Evolutionary conservation across 2,888 invertebrate genomes (phyloP), one percentile per base, ranked within the genome.

Genomic region (Pollenia amentaria): DNA sequence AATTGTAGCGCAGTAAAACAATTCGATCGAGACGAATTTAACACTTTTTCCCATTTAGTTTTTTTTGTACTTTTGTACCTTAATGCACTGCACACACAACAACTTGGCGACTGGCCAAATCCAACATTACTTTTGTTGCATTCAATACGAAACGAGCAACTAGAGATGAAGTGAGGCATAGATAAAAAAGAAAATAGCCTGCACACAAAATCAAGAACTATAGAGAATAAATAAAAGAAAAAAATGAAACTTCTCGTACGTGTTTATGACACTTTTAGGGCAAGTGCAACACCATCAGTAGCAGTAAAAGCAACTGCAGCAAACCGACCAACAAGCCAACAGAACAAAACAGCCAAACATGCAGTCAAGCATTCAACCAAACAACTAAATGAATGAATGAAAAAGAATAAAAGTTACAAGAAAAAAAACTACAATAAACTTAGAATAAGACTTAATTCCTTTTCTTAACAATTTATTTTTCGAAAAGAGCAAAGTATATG

Each of bases 221-320:
- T 51, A 42, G 57, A 76, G 67, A 48, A 75, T 18, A 38, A 82
- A 64, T 53, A 62, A 62, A 78, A 51, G 62, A 16, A 70, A 70
- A 81, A 77, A 42, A 48, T 78, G 77, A 65, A 84, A 80, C 70
- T 85, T 79, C 55, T 76, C 53, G 82, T 87, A 85, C 85, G 87
- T 87, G 85, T 67, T 87, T 85, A 87, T 87, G 87, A 84, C 87
- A 87, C 78, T 84, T 87, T 85, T 84, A 79, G 84, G 82, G 82
- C 82, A 85, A 87, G 84, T 82, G 87, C 87, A 87, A 80, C 87
- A 77, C 80, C 75, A 87, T 42, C 42, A 60, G 72, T 0, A 65
- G 53, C 69, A 78, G 44, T 51, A 80, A 67, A 40, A 75, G 40
- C 72, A 57, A 65, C 77, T 65, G 16, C 53, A 83, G 29, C 11